Evolutionary conservation across 2,888 invertebrate genomes (phyloP).

Genomic region (Colostygia pectinataria): DNA sequence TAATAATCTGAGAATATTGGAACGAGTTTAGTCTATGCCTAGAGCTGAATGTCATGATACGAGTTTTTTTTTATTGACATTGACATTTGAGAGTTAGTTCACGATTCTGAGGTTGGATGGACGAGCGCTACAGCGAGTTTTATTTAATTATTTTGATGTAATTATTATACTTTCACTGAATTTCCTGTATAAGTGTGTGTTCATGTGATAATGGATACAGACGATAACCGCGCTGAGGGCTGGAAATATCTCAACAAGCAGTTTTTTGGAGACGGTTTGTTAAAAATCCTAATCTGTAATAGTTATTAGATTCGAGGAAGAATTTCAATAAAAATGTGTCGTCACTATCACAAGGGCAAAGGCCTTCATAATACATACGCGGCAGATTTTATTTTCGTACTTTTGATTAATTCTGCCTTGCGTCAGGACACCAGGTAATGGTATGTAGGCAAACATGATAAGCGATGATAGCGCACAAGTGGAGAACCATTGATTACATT

Average conservation of each 20-base stretch:
- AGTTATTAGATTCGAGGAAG: conserved; percentile 37
- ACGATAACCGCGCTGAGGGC: conserved; percentile 74
- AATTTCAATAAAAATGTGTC: conserved; percentile 43
- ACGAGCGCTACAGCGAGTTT: not conserved
- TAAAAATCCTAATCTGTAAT: conserved; percentile 36
- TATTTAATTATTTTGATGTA: conserved; percentile 23
- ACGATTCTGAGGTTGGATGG: too few relatives aligned
- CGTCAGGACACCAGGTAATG: conserved; percentile 23
- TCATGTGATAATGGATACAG: conserved; percentile 54
- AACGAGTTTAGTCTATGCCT: conserved; percentile 28
- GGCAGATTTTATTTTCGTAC: conserved; percentile 13
- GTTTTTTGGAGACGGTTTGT: conserved; percentile 78
- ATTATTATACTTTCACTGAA: conserved; percentile 24
- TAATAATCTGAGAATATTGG: too few relatives aligned
- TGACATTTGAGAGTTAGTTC: conserved; percentile 46
- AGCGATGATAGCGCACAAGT: too few relatives aligned
- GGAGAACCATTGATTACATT: too few relatives aligned
- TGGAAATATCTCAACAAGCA: conserved; percentile 80
- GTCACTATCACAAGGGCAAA: conserved; percentile 53
- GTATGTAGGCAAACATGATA: conserved; percentile 10
- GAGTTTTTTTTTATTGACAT: not conserved
- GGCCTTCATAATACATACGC: conserved; percentile 7
- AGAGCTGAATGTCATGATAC: conserved; percentile 21
- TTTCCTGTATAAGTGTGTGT: conserved; percentile 25
- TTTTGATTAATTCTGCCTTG: conserved; percentile 11